phyloP scores from a whole-genome alignment of 2,888 invertebrate genomes.

The Lasioglossum calceatum region DNA sequence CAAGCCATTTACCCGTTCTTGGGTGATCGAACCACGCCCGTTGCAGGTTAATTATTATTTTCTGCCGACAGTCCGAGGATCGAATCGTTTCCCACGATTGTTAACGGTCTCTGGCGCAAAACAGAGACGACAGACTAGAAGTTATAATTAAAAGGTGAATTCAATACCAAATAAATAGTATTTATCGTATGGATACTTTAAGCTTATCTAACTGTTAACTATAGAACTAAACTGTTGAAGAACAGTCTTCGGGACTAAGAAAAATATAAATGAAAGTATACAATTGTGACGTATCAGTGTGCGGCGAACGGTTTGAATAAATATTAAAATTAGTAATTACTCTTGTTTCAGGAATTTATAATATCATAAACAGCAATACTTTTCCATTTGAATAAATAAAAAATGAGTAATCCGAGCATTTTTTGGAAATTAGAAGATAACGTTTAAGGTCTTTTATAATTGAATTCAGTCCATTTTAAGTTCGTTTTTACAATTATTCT shows the following conservation, averaged over 20 bases:
- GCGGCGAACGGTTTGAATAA: neutral
- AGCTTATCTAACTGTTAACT: neutral
- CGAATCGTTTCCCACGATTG: slow-evolving; percentile 16
- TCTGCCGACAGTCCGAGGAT: neutral
- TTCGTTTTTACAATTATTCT: neutral
- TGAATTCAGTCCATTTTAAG: neutral
- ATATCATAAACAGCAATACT: neutral
- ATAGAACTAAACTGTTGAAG: neutral
- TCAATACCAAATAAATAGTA: neutral
- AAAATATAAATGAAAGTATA: neutral
- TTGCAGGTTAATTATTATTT: neutral
- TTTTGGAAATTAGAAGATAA: neutral
- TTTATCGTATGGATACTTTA: neutral
- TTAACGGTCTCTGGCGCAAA: neutral
- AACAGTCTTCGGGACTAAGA: neutral
- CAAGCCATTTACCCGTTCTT: neutral
- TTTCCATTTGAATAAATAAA: neutral
- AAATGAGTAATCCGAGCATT: neutral
- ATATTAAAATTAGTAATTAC: neutral
- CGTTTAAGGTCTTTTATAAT: neutral
- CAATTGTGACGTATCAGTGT: neutral
- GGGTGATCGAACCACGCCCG: neutral
- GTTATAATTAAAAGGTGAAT: neutral
- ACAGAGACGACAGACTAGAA: neutral
- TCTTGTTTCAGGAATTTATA: neutral